These are phyloP conservation scores for Brachypteracias leptosomus DNA, from an alignment of 2,113 vertebrate genomes.

Conservation along the genomic window DNA sequence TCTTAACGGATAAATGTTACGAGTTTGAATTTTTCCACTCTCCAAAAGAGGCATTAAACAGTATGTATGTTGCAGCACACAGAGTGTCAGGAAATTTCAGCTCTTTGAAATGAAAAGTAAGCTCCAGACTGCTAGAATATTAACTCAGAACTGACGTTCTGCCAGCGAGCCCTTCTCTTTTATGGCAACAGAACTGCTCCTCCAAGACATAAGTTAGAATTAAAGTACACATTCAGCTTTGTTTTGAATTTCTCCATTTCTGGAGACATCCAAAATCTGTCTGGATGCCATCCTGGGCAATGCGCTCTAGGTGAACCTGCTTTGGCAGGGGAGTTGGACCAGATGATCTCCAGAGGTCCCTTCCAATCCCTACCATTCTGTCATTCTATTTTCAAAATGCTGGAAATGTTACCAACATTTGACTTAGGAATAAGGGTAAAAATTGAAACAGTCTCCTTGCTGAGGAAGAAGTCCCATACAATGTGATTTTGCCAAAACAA, in stretches of 20 bases:
- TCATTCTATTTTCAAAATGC: background rate
- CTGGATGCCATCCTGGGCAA: no score
- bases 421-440: background rate
- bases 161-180: background rate
- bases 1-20: no score
- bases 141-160: background rate
- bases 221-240: background rate
- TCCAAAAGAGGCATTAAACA: background rate
- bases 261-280: no score
- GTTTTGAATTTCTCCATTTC: background rate
- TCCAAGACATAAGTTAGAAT: background rate
- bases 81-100: background rate
- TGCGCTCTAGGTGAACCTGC: no score
- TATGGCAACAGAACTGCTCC: background rate
- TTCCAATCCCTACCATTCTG: no score
- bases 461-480: background rate
- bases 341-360: no score
- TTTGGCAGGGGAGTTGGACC: no score
- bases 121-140: background rate
- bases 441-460: background rate
- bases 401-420: background rate
- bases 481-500: background rate
- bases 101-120: background rate
- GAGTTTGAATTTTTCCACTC: no score
- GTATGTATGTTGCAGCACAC: background rate